These are phyloP conservation scores for Leuciscus idus DNA, from an alignment of 2,113 vertebrate species.

Conservation along the genomic window DNA sequence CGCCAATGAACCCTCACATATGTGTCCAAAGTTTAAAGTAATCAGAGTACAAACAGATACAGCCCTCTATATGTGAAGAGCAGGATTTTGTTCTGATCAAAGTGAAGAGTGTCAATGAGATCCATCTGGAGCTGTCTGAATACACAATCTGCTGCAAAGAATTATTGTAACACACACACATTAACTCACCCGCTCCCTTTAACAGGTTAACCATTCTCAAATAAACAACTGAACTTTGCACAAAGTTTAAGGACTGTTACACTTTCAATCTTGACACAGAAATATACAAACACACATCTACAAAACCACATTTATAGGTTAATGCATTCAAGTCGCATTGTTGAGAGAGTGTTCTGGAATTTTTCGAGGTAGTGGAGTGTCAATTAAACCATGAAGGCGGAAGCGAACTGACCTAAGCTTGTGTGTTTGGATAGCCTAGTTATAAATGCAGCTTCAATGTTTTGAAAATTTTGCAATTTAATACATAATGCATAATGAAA, in stretches of 20 bases:
- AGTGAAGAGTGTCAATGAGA: constrained; percentile 35
- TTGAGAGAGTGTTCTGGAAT: background rate
- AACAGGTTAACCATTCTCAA: constrained; percentile 10
- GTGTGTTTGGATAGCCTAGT: background rate
- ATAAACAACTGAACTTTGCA: background rate
- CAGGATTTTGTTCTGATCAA: constrained; percentile 32
- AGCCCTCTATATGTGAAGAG: background rate
- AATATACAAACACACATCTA: constrained; percentile 27
- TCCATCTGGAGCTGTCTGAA: constrained; percentile 23
- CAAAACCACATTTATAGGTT: constrained; percentile 22
- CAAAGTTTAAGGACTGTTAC: background rate
- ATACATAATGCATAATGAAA: background rate
- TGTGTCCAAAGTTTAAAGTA: constrained; percentile 14
- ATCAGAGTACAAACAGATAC: constrained; percentile 29
- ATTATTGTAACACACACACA: background rate
- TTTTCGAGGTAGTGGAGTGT: background rate
- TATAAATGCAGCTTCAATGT: background rate
- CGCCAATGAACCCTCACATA: constrained; percentile 14
- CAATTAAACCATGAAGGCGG: background rate
- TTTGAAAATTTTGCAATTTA: background rate
- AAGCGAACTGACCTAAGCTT: background rate
- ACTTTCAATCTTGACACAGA: background rate
- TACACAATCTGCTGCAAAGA: constrained; percentile 1
- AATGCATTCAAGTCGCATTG: background rate
- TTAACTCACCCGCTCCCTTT: background rate